These are phyloP conservation scores for Tragelaphus buxtoni DNA, from an alignment of 2,113 vertebrate species.

Conservation along the genomic window DNA sequence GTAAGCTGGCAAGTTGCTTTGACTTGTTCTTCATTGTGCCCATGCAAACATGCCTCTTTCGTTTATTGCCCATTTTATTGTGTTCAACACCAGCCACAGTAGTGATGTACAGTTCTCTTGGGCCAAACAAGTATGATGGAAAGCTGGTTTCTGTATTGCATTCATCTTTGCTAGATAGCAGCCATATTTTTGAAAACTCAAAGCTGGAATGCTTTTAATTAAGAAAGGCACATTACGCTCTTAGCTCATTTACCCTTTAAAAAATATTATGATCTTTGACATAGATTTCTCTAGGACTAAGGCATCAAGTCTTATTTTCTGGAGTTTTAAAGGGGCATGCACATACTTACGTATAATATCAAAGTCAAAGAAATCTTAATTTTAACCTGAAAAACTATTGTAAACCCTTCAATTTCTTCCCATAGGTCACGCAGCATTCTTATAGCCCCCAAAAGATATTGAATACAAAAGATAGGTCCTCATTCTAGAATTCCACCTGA, in stretches of 20 bases:
- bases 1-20: background rate
- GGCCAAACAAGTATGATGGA: constrained; percentile 3
- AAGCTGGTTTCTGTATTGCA: background rate
- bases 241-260: constrained; percentile 16
- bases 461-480: background rate
- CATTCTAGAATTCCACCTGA: background rate
- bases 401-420: background rate
- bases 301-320: background rate
- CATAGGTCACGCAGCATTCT: background rate
- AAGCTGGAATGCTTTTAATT: constrained; percentile 43
- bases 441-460: background rate
- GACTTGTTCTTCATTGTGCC: background rate
- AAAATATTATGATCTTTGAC: background rate
- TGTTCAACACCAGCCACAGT: background rate
- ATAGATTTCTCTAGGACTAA: background rate
- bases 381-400: background rate
- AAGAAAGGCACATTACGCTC: constrained; percentile 12
- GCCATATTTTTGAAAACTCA: constrained; percentile 36
- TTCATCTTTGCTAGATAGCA: constrained; percentile 36
- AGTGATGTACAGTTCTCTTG: constrained; percentile 6
- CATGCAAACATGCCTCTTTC: background rate
- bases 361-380: background rate
- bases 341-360: background rate
- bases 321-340: background rate
- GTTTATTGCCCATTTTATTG: background rate